Conservation (phyloP, 1,140 invertebrate genomes). For the Dermatophagoides farinae region DNA sequence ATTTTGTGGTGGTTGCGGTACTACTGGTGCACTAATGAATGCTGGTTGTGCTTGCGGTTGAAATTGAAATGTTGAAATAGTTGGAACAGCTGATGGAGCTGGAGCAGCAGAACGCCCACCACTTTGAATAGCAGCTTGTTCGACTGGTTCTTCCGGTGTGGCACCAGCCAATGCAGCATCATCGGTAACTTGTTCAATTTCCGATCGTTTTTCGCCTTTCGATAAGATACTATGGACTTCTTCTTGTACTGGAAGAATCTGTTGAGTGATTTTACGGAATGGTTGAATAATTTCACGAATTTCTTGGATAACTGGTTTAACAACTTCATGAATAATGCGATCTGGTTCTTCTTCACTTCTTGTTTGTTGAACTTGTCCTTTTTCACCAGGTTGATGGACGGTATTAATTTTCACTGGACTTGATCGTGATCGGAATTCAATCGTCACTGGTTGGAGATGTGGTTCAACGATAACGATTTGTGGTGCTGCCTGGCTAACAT, state of each 20-base stretch:
- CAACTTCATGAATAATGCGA: constrained; percentile 11
- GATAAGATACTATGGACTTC: constrained; percentile 6
- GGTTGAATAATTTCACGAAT: constrained; percentile 15
- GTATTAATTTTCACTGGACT: constrained; percentile 10
- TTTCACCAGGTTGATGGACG: constrained; percentile 4
- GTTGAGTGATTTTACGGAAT: constrained; percentile 13
- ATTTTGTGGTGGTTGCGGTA: background rate
- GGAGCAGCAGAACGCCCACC: background rate
- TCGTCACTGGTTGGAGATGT: constrained; percentile 3
- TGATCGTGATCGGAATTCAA: constrained; percentile 8
- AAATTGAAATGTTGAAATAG: background rate
- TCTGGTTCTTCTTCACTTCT: constrained; percentile 12
- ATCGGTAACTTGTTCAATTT: constrained; percentile 3
- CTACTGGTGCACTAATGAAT: background rate
- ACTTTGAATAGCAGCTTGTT: background rate
- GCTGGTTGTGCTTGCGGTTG: background rate
- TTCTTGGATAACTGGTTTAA: constrained; percentile 15
- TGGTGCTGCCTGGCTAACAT: background rate
- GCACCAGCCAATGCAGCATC: background rate
- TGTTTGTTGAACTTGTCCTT: constrained; percentile 5
- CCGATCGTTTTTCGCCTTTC: constrained; percentile 8
- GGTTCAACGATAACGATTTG: constrained; percentile 10
- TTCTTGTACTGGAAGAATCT: constrained; percentile 13
- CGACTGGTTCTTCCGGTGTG: background rate
- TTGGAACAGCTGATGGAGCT: background rate